A percentile compares a stretch with the other conserved stretches of the same genome.
phyloP scores from a whole-genome alignment of 2,797 vertebrate species.

The Eremophila alpestris region DNA sequence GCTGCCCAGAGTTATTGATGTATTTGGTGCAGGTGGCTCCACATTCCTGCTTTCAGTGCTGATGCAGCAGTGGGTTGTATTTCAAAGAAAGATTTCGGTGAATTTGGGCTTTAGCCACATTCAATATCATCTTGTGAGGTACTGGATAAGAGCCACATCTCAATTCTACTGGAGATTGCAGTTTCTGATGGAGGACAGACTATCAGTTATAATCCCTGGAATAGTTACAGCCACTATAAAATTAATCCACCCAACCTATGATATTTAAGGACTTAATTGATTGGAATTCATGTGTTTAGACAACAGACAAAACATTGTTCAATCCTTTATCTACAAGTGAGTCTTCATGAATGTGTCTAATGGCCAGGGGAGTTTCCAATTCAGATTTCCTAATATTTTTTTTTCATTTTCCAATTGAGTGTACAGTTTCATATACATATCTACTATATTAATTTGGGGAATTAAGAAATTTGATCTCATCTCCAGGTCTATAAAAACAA shows the following conservation, averaged over 20 bases:
- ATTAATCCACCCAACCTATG: neutral
- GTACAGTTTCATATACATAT: neutral
- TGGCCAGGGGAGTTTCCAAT: neutral
- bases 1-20: neutral
- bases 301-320: neutral
- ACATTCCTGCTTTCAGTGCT: neutral
- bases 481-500: neutral
- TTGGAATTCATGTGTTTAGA: neutral
- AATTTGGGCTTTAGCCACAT: neutral
- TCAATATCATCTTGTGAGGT: conserved; percentile 1
- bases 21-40: neutral
- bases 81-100: neutral
- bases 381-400: neutral
- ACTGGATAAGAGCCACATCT: neutral
- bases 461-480: neutral
- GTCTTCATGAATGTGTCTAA: neutral
- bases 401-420: neutral
- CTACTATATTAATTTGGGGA: neutral
- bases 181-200: conserved; percentile 11
- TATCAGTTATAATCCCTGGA: neutral
- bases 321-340: neutral
- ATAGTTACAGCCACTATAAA: neutral
- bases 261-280: neutral
- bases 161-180: neutral
- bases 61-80: neutral